Percentiles rank a stretch among this genome's conserved stretches.
These are phyloP conservation scores for Manis javanica DNA, from an alignment of 2,797 vertebrate genomes.

Conservation along the genomic window DNA sequence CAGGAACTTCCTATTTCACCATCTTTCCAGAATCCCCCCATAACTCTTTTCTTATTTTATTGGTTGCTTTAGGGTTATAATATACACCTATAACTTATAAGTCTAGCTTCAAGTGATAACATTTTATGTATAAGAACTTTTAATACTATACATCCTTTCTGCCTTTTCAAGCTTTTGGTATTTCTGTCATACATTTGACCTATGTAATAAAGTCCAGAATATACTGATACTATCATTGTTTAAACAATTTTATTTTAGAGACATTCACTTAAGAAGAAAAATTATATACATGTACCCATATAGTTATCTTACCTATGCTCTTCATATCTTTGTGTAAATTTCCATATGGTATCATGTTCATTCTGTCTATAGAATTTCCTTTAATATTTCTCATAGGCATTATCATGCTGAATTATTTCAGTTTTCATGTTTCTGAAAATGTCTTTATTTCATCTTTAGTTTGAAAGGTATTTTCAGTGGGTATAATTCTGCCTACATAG, in stretches of 20 bases:
- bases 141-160: background rate
- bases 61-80: background rate
- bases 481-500: background rate
- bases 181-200: background rate
- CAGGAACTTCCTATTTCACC: too few species aligned
- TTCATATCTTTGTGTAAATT: background rate
- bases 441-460: background rate
- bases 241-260: background rate
- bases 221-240: background rate
- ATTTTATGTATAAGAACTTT: background rate
- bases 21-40: too few species aligned
- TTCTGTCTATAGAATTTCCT: background rate
- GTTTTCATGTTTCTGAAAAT: background rate
- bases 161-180: background rate
- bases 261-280: conserved; percentile 33
- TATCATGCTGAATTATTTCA: background rate
- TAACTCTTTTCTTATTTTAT: background rate
- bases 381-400: background rate
- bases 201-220: background rate
- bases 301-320: background rate
- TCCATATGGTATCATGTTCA: background rate
- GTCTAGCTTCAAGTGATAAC: background rate
- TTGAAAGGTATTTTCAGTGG: conserved; percentile 22
- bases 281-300: background rate
- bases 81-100: background rate